These are phyloP conservation scores for Callimorpha dominula DNA, from an alignment of 2,888 invertebrate species.

Conservation along the genomic window DNA sequence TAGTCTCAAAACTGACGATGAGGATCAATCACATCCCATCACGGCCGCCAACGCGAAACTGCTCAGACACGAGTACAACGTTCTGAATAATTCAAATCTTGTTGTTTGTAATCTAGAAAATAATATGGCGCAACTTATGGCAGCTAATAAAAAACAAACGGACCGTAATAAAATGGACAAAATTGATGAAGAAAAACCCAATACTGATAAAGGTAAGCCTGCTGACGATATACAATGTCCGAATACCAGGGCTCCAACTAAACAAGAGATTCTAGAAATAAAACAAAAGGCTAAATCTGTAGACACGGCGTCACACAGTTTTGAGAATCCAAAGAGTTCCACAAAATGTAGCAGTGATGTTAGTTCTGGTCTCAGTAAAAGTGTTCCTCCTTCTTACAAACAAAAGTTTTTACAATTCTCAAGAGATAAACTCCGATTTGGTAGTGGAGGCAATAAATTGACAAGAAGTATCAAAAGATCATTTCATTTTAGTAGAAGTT, in stretches of 20 bases:
- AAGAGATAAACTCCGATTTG: constrained; percentile 80
- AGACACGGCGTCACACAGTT: constrained; percentile 81
- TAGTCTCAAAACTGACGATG: constrained; percentile 83
- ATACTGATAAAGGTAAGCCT: constrained; percentile 61
- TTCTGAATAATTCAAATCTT: constrained; percentile 82
- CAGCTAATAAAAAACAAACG: constrained; percentile 71
- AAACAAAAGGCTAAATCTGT: constrained; percentile 72
- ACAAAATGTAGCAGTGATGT: constrained; percentile 79
- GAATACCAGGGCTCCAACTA: constrained; percentile 41
- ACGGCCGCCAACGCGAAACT: constrained; percentile 81
- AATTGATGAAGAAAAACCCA: constrained; percentile 78
- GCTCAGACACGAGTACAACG: constrained; percentile 80
- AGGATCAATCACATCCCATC: constrained; percentile 81
- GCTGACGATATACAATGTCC: constrained; percentile 47
- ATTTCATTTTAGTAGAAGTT: constrained; percentile 81
- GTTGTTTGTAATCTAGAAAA: constrained; percentile 83
- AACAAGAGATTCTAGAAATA: constrained; percentile 55
- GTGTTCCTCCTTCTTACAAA: constrained; percentile 84
- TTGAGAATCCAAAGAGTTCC: constrained; percentile 80
- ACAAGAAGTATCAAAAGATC: constrained; percentile 84
- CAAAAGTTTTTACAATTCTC: constrained; percentile 84
- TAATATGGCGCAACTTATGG: constrained; percentile 82
- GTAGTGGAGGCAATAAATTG: constrained; percentile 79
- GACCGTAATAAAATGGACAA: constrained; percentile 80
- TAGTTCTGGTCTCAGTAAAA: constrained; percentile 80